Evolutionary conservation across 2,888 invertebrate genomes (phyloP), one percentile per base, ranked within the genome.

Genomic region (Drosophila antonietae): DNA sequence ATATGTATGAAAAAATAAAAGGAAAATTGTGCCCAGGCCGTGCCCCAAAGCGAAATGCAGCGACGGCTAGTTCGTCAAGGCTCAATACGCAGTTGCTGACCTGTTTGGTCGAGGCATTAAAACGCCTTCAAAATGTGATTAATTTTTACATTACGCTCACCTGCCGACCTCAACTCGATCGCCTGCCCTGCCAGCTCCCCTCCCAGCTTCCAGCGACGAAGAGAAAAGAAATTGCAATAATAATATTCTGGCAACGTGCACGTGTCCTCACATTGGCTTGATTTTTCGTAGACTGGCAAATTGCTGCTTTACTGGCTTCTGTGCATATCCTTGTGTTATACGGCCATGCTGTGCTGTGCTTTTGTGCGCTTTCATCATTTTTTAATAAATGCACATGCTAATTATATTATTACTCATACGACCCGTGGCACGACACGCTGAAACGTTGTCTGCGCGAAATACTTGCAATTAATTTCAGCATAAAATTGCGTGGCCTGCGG

Each of bases 371-470:
- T 83, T 82, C 86, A 86, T 83, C 82, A 86, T 82, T 82, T 85
- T 84, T 86, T 83, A 85, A 85, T 85, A 85, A 85, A 85, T 85
- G 86, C 75, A 77, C 82, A 85, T 84, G 84, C 84, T 85, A 85
- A 85, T 85, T 85, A 86, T 86, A 85, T 85, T 84, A 84, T 84
- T 86, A 85, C 86, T 80, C 83, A 85, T 85, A 81, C 86, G 82
- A 79, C 73, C 76, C 82, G 55, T 77, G 76, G 49, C 44, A 52
- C 60, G 56, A 53, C 47, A 51, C 53, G 49, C 43, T 39, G 53
- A 49, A 65, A 51, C 59, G 69, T 72, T 77, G 78, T 78, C 80
- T 78, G 70, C 55, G 62, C 75, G 83, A 81, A 84, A 83, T 74
- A 71, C 86, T 85, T 71, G 83, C 84, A 83, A 84, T 84, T 86